Evolutionary conservation across 2,888 invertebrate genomes (phyloP), one percentile per base, ranked within the genome.

Genomic region (Cheilosia urbana): DNA sequence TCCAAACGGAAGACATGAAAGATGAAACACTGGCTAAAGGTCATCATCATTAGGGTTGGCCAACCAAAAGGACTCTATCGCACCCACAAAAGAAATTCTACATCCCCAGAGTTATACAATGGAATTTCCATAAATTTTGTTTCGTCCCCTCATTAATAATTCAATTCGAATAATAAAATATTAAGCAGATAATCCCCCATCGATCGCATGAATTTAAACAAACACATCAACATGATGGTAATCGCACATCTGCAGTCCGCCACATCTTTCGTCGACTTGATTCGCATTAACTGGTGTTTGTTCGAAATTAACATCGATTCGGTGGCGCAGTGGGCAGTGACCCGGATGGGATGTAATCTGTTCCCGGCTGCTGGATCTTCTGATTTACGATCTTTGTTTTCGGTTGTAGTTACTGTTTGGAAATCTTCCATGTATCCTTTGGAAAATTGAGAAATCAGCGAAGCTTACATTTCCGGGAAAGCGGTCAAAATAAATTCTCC

Each of bases 131-230:
- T 66, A 75, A 75, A 66, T 73, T 63, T 45, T 34, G 34, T 34
- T 51, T 24, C 13, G n/a, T 30, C 57, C 40, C 17, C 75, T 66
- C 65, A 58, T 75, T 66, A 58, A 58, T 75, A 75, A 75, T 75
- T 75, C 75, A 75, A 66, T 51, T 75, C 58, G 75, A 58, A 40
- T 75, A 49, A 57, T 66, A 66, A 75, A 66, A 75, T 75, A 75
- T 75, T 75, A 66, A 75, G 19, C 37, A 24, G 63, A 55, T 63
- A 34, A 57, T 51, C 45, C 15, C 49, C 15, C 13, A 37, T 11
- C 49, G n/a, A 49, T 55, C 55, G 30, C 9, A 68, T 68, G 68
- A 68, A 68, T 55, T 55, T 45, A 30, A 45, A 45, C 40, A 40
- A 53, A 66, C 66, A 34, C 53, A 66, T 66, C 66, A 55, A 17